A percentile compares a stretch with the other conserved stretches of the same genome.
These are phyloP conservation scores for Amphiprion clarkii DNA, from an alignment of 2,797 vertebrate genomes.

Conservation along the genomic window DNA sequence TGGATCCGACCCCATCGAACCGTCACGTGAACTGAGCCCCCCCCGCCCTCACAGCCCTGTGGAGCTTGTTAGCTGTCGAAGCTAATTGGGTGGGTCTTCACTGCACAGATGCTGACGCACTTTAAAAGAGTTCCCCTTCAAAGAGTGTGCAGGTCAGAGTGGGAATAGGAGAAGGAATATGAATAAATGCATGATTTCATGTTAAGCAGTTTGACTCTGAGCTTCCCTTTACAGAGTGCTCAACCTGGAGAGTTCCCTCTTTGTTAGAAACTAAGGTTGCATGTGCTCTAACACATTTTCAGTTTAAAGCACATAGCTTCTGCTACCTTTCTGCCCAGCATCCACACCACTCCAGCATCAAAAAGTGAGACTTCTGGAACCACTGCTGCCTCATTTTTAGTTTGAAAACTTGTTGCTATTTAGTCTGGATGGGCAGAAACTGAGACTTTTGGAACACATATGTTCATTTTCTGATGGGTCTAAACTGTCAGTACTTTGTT, in stretches of 20 bases:
- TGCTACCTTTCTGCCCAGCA: too few species aligned
- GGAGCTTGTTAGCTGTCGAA: slow-evolving; percentile 62
- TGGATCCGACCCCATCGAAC: slow-evolving; percentile 27
- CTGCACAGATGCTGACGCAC: slow-evolving; percentile 73
- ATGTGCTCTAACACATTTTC: too few species aligned
- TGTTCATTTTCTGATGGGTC: too few species aligned
- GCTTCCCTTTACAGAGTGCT: background rate
- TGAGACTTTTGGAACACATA: too few species aligned
- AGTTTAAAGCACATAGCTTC: too few species aligned
- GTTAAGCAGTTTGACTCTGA: slow-evolving; percentile 24
- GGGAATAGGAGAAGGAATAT: slow-evolving; percentile 48
- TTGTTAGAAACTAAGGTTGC: too few species aligned
- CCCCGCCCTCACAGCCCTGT: slow-evolving; percentile 36
- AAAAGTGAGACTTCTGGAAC: too few species aligned
- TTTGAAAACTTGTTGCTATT: too few species aligned
- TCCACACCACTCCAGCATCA: too few species aligned
- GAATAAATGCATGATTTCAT: slow-evolving; percentile 49
- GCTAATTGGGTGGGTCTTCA: slow-evolving; percentile 51
- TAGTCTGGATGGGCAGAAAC: too few species aligned
- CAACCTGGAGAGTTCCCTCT: background rate
- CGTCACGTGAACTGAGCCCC: slow-evolving; percentile 26
- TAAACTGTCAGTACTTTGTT: too few species aligned
- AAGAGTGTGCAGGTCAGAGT: slow-evolving; percentile 53
- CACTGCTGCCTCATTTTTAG: too few species aligned
- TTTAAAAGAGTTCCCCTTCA: slow-evolving; percentile 74